phyloP scores from a whole-genome alignment of 1,140 invertebrate genomes.

The Euglossa dilemma region DNA sequence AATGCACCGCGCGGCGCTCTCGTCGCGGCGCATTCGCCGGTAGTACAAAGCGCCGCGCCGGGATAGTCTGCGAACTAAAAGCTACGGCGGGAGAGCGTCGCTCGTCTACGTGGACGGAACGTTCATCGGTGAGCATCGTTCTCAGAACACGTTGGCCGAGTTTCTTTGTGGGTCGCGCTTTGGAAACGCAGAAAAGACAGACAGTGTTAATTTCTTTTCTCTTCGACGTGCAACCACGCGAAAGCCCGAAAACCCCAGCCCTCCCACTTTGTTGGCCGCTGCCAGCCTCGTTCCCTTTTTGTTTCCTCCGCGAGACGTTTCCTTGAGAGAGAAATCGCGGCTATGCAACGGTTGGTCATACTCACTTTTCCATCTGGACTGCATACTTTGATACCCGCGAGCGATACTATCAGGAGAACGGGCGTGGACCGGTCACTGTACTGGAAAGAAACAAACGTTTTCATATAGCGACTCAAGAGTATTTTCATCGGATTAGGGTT shows the following conservation, averaged over 20 bases:
- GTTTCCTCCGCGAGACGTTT: not conserved
- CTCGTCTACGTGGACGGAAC: not conserved
- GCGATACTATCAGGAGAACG: conserved; percentile 88
- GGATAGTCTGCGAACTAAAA: conserved; percentile 65
- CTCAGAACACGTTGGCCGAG: conserved; percentile 61
- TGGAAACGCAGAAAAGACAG: conserved; percentile 42
- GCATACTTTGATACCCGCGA: conserved; percentile 91
- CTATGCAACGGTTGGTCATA: conserved; percentile 40
- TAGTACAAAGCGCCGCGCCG: conserved; percentile 28
- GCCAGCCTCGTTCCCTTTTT: too few species aligned
- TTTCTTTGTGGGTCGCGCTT: conserved; percentile 70
- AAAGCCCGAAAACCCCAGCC: not conserved
- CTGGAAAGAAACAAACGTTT: conserved; percentile 81
- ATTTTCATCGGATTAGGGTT: not conserved
- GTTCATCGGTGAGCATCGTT: conserved; percentile 37
- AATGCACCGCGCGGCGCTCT: conserved; percentile 15
- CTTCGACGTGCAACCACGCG: not conserved
- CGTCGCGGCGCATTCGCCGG: conserved; percentile 27
- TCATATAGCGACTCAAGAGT: conserved; percentile 37
- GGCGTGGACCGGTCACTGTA: conserved; percentile 86
- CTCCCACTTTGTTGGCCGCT: not conserved
- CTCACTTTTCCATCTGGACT: conserved; percentile 91
- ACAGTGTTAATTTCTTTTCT: conserved; percentile 55
- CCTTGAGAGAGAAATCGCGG: not conserved
- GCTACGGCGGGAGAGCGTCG: conserved; percentile 52